Evolutionary conservation across 1,140 invertebrate species (phyloP).

Genomic region (Philaenus spumarius): DNA sequence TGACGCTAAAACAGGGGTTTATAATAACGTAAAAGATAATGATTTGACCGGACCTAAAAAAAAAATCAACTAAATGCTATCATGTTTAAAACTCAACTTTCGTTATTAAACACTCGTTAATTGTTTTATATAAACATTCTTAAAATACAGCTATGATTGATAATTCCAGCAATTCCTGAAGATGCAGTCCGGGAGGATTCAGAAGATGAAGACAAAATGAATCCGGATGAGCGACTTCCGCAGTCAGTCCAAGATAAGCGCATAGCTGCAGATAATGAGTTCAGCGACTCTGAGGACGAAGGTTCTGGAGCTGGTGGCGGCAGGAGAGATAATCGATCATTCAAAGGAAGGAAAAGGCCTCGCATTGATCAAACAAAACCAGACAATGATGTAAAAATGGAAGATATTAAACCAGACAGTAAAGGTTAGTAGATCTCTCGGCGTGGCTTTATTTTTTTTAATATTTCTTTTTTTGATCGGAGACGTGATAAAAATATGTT

Average conservation of each 20-base stretch:
- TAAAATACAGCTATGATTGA: too few relatives aligned
- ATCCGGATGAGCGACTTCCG: constrained; percentile 86
- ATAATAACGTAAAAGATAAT: too few relatives aligned
- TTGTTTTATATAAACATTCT: too few relatives aligned
- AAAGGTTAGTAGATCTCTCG: constrained; percentile 48
- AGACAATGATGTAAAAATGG: constrained; percentile 22
- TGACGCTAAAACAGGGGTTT: too few relatives aligned
- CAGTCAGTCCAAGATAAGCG: constrained; percentile 88
- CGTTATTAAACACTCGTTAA: too few relatives aligned
- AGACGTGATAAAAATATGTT: neutral
- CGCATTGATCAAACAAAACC: constrained; percentile 48
- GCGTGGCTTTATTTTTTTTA: neutral
- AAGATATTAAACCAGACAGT: constrained; percentile 50
- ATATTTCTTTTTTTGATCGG: neutral
- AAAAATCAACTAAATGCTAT: too few relatives aligned
- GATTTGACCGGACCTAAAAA: too few relatives aligned
- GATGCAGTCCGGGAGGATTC: constrained; percentile 85
- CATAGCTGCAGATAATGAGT: constrained; percentile 92
- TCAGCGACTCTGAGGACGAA: constrained; percentile 96
- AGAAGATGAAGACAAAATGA: constrained; percentile 84
- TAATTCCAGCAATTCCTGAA: constrained; percentile 68
- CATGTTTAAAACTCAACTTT: too few relatives aligned
- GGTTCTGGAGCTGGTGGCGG: constrained; percentile 49
- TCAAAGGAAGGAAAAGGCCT: constrained; percentile 69
- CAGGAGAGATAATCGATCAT: constrained; percentile 73